Evolutionary conservation across 2,888 invertebrate genomes (phyloP), one percentile per base, ranked within the genome.

Genomic region (Diaprepes abbreviatus): DNA sequence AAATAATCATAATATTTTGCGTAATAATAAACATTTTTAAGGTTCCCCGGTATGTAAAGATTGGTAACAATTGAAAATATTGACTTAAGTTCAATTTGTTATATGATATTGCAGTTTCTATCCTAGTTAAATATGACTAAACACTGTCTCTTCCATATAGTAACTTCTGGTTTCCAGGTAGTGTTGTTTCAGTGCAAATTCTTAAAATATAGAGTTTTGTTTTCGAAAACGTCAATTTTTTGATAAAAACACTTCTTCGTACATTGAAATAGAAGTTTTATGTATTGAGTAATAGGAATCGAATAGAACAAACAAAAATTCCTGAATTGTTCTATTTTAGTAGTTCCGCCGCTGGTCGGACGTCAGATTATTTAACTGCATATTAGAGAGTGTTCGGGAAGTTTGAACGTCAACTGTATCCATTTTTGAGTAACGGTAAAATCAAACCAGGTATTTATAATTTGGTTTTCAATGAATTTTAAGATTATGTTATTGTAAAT

Each of bases 241-340:
- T 24, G 3, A 24, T 5, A 24, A 24, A 24, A 48, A 50, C 9
- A 16, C 1, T 50, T 50, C 48, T 31, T 50, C 48, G 48, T 50
- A 50, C 16, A 16, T 5, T 12, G 21, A 21, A 24, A 16, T 50
- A 28, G 24, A 28, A 21, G n/a, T 50, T 0, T 28, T 14, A 1
- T 28, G 6, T 21, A 1, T 50, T 28, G 5, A 50, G 16, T 28
- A 14, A 50, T 3, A 31, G 14, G 48, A 48, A 48, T 48, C 28
- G 48, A 48, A 28, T 14, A 1, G 1, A 0, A 14, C 14, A 48
- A 48, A 48, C 28, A 28, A 28, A 28, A 45, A 48, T 14, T 48
- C 28, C 48, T 4, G 1, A 45, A 12, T 24, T 48, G 28, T 48
- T 48, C 28, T 48, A 48, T 48, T 48, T 48, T 48, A 19, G 28